phyloP scores from a whole-genome alignment of 1,140 invertebrate genomes.

The Anastrepha obliqua region DNA sequence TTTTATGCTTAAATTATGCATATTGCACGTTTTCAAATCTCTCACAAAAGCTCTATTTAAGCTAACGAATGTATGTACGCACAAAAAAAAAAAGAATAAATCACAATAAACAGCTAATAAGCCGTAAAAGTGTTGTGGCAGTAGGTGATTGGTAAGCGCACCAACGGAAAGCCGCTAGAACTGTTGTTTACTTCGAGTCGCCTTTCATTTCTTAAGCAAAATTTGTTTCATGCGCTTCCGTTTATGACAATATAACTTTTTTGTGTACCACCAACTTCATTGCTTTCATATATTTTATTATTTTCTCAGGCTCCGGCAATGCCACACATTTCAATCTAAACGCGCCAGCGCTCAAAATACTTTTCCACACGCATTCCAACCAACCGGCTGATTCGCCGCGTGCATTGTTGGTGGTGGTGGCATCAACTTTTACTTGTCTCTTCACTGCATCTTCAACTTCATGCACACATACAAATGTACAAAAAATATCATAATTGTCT shows the following conservation, averaged over 20 bases:
- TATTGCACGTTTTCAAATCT: not conserved
- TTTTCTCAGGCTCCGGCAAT: slow-evolving; percentile 2
- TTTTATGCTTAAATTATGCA: not conserved
- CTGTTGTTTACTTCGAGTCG: not conserved
- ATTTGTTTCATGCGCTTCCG: not conserved
- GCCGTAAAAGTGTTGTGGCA: not conserved
- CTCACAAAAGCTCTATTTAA: not conserved
- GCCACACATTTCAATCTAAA: not conserved
- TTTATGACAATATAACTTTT: slow-evolving; percentile 7
- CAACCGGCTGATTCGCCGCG: not conserved
- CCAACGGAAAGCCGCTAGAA: not conserved
- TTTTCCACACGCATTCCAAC: not conserved
- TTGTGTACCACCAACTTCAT: not conserved
- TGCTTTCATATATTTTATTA: slow-evolving; percentile 26
- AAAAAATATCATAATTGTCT: not conserved
- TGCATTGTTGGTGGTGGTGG: not conserved
- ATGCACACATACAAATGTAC: not conserved
- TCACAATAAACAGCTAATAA: not conserved
- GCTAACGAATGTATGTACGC: too few relatives aligned
- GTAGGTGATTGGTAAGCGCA: not conserved
- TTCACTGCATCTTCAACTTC: not conserved
- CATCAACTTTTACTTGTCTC: slow-evolving; percentile 33
- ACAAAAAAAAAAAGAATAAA: not conserved
- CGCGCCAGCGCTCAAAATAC: not conserved
- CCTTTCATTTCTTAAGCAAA: slow-evolving; percentile 19